Percentiles rank a stretch among this genome's conserved stretches.
phyloP scores from a whole-genome alignment of 2,888 invertebrate genomes.

The Macaria notata region DNA sequence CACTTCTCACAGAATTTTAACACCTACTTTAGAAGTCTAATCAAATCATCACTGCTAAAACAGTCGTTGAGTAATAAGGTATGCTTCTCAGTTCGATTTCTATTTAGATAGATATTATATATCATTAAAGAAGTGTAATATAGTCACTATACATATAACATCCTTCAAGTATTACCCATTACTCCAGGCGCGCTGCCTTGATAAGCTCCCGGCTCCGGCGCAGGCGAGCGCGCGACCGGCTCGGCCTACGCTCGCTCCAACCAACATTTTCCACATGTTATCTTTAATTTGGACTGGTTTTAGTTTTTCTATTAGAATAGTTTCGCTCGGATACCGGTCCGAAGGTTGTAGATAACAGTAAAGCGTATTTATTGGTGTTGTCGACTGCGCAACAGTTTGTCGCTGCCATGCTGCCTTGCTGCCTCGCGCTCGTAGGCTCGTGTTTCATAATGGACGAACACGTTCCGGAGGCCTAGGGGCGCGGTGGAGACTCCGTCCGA shows the following conservation, averaged over 20 bases:
- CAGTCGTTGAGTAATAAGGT: no score
- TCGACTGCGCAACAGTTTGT: slow-evolving; percentile 64
- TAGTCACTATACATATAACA: no score
- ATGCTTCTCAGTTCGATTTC: no score
- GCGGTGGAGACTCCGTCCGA: slow-evolving; percentile 50
- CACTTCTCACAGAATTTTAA: no score
- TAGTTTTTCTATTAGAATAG: slow-evolving; percentile 76
- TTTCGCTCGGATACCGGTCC: slow-evolving; percentile 77
- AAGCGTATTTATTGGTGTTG: slow-evolving; percentile 67
- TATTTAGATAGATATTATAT: no score
- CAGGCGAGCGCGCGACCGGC: slow-evolving; percentile 8
- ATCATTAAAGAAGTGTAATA: no score
- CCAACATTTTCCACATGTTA: slow-evolving; percentile 46
- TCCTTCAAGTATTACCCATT: no score
- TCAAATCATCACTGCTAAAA: no score
- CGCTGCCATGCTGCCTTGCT: slow-evolving; percentile 49
- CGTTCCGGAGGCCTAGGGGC: slow-evolving; percentile 63
- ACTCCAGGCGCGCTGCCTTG: no score
- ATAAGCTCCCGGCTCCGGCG: no score
- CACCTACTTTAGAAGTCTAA: no score
- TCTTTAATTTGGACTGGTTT: slow-evolving; percentile 62
- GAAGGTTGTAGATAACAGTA: slow-evolving; percentile 70
- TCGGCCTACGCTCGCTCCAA: slow-evolving; percentile 40
- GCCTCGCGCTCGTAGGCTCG: slow-evolving; percentile 75
- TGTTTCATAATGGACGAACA: slow-evolving; percentile 79